Percentiles rank a stretch among this genome's conserved stretches.
These are phyloP conservation scores for Lepidurus arcticus DNA, from an alignment of 1,140 invertebrate species.

Conservation along the genomic window DNA sequence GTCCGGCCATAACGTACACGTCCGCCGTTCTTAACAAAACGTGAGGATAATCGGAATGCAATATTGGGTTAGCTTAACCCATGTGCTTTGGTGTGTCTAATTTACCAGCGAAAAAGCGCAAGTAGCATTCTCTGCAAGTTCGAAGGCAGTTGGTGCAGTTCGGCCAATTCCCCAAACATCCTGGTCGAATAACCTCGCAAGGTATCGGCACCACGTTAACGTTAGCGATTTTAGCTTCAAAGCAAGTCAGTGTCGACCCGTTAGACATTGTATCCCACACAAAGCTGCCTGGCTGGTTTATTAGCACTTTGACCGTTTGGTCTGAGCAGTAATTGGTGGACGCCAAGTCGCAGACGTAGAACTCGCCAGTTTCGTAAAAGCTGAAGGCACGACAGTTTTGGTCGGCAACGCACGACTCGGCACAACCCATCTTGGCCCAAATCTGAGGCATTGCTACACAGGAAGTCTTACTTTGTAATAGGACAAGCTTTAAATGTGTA, in stretches of 20 bases:
- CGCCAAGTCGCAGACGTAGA: background rate
- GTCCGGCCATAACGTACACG: background rate
- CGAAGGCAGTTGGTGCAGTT: background rate
- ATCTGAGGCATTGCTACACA: background rate
- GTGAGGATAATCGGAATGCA: no score
- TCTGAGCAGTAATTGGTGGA: background rate
- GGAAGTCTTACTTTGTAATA: background rate
- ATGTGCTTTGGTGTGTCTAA: no score
- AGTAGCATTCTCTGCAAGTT: background rate
- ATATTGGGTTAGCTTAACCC: no score
- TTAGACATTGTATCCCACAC: background rate
- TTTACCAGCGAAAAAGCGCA: no score
- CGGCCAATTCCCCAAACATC: background rate
- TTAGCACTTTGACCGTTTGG: background rate
- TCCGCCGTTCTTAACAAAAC: background rate
- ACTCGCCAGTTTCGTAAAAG: background rate
- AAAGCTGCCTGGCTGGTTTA: background rate
- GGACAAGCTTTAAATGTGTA: background rate
- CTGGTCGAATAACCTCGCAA: background rate
- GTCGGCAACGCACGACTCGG: background rate
- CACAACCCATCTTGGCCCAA: background rate
- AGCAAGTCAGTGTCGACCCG: background rate
- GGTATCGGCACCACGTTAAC: background rate
- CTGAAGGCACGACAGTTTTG: background rate
- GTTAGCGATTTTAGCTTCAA: background rate